Base-by-base conservation (phyloP, 1,140 invertebrate species). In the Drosophila albomicans region DNA sequence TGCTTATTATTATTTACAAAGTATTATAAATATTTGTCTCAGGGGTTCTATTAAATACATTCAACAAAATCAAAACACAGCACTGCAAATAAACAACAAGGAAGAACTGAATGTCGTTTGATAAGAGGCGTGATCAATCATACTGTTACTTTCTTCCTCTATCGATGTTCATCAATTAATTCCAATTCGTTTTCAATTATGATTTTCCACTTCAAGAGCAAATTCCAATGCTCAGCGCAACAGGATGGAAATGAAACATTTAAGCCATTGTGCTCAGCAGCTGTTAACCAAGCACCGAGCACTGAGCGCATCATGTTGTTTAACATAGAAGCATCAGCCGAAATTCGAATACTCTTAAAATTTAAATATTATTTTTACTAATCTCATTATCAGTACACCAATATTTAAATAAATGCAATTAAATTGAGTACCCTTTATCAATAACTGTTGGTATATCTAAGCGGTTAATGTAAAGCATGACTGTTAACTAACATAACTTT, bases 101-200 rank as follows among this genome's bases (percentile, higher is more conserved):
- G 32, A 15, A 7, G 28, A 10, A 3, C 10, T n/a, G 1, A 25
- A 38, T 15, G 13, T 35, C 16, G 11, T 15, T 54, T 54, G n/a
- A 45, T 45, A 41, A 54, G 38, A 43, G 41, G 0, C 49, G 11
- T 38, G 13, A 65, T 65, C 62, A 54, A 51, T 41, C 46, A 11
- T 15, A 16, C 43, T 45, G 59, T 51, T 59, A 52, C 56, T 65
- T 65, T 65, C 25, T 59, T 59, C 28, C 20, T 38, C 32, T 38
- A 57, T 51, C 20, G 10, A 38, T 54, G 65, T 67, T 15, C 30
- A 59, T 69, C 52, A 79, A 79, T 81, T 78, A 78, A 69, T 59
- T 81, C 54, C 75, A 72, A 81, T 81, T 78, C 56, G 67, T 78
- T 63, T 75, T 79, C 52, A 81, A 81, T 81, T 81, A 64, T 25